phyloP scores from a whole-genome alignment of 2,113 vertebrate genomes.

The Semnornis frantzii region DNA sequence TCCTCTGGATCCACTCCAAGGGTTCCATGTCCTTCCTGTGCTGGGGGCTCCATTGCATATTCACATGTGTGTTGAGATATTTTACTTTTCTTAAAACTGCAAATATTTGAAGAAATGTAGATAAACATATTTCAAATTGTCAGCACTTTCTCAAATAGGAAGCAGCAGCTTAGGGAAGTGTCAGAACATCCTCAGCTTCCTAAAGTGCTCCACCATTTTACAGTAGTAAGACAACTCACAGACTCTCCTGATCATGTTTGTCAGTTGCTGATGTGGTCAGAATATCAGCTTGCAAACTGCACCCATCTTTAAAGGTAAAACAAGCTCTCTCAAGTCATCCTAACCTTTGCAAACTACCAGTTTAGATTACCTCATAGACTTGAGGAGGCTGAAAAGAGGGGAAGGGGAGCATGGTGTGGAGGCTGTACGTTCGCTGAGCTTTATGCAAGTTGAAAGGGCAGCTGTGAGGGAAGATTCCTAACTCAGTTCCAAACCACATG shows the following conservation, averaged over 20 bases:
- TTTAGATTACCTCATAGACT: neutral
- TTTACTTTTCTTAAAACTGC: slow-evolving; percentile 55
- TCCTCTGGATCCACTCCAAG: too few relatives aligned
- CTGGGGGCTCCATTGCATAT: neutral
- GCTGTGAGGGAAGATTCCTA: neutral
- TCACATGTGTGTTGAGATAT: slow-evolving; percentile 53
- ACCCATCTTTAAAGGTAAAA: slow-evolving; percentile 13
- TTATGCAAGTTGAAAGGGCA: neutral
- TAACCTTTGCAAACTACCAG: neutral
- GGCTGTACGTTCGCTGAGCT: neutral
- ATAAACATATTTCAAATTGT: slow-evolving; percentile 71
- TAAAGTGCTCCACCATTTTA: slow-evolving; percentile 33
- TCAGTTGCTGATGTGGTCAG: slow-evolving; percentile 21
- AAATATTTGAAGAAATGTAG: slow-evolving; percentile 65
- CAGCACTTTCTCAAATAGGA: slow-evolving; percentile 50
- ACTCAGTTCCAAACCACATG: neutral
- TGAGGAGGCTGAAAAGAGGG: neutral
- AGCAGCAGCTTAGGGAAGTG: slow-evolving; percentile 62
- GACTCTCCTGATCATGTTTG: neutral
- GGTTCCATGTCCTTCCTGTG: too few relatives aligned
- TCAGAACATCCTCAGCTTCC: slow-evolving; percentile 56
- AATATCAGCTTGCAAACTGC: slow-evolving; percentile 5
- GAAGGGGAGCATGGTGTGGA: neutral
- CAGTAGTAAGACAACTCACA: neutral
- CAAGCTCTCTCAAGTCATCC: neutral